phyloP scores from a whole-genome alignment of 2,797 vertebrate species.

The Echiichthys vipera region DNA sequence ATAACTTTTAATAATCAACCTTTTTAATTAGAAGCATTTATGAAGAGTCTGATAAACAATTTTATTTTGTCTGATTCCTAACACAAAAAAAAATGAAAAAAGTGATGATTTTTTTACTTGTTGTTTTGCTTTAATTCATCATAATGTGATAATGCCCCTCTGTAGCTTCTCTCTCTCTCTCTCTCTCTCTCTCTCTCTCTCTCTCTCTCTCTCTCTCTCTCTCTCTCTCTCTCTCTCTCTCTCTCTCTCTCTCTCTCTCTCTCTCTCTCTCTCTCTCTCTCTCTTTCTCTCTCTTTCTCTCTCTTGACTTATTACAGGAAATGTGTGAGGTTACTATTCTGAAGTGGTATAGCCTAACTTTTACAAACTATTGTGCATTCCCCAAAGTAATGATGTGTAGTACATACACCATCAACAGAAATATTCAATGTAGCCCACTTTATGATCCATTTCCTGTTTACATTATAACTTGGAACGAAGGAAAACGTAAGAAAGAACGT shows the following conservation, averaged over 20 bases:
- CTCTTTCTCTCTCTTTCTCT: neutral
- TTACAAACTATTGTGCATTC: neutral
- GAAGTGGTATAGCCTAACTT: neutral
- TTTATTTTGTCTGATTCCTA: neutral
- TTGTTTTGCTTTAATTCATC: neutral
- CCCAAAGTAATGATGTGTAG: neutral
- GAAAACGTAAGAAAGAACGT: too few species aligned
- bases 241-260: neutral
- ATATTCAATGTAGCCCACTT: neutral
- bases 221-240: neutral
- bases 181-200: neutral
- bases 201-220: neutral
- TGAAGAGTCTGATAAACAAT: neutral
- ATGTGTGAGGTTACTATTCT: conserved; percentile 14
- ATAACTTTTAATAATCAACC: neutral
- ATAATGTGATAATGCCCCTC: neutral
- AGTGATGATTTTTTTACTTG: neutral
- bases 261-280: neutral
- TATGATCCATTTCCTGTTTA: too few species aligned
- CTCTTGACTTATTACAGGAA: conserved; percentile 53
- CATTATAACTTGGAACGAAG: too few species aligned
- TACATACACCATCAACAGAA: neutral
- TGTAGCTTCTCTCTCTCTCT: neutral
- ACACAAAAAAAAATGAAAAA: neutral
- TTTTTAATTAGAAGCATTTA: neutral